phyloP scores from a whole-genome alignment of 1,140 invertebrate genomes.

The Aradophagus sp. region DNA sequence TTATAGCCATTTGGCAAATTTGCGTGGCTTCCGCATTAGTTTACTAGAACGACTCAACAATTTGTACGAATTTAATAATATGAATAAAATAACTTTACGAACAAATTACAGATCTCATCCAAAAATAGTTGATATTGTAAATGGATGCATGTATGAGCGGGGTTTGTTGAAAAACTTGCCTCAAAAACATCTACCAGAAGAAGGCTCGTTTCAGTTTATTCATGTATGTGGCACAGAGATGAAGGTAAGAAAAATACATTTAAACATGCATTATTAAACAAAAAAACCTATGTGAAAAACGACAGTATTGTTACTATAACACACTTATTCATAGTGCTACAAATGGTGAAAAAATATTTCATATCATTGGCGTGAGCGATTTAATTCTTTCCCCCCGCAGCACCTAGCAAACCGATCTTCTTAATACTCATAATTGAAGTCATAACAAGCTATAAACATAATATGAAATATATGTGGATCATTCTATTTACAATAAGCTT shows the following conservation, averaged over 20 bases:
- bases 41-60: slow-evolving; percentile 88
- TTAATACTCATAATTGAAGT: no score
- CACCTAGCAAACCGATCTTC: no score
- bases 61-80: slow-evolving; percentile 86
- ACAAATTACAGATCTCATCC: slow-evolving; percentile 92
- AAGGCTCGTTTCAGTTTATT: slow-evolving; percentile 82
- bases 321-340: no score
- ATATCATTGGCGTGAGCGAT: no score
- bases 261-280: slow-evolving; percentile 2
- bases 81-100: slow-evolving; percentile 80
- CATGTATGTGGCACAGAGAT: slow-evolving; percentile 86
- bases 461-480: no score
- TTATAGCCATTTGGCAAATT: slow-evolving; percentile 85
- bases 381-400: no score
- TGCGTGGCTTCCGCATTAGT: slow-evolving; percentile 86
- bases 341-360: no score
- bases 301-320: no score
- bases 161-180: slow-evolving; percentile 79
- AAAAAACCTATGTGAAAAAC: no score
- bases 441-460: no score
- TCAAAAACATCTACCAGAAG: slow-evolving; percentile 79
- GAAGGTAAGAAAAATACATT: slow-evolving; percentile 72
- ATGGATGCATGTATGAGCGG: slow-evolving; percentile 80
- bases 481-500: no score
- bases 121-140: slow-evolving; percentile 68